Evolutionary conservation across 2,113 vertebrate genomes (phyloP).

Genomic region (Rattus norvegicus): DNA sequence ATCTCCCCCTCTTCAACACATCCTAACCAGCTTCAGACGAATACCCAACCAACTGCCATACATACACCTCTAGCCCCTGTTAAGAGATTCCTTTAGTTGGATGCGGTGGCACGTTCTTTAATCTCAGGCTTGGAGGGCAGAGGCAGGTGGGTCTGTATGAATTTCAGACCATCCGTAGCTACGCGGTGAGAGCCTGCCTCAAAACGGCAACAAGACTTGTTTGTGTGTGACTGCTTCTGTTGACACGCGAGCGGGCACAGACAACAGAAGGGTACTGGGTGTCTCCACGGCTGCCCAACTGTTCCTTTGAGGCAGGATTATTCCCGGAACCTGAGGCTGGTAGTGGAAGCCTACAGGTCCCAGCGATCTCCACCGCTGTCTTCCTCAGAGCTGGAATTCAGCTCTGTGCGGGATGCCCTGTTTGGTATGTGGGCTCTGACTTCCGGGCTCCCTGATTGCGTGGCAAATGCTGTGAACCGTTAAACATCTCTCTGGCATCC

Average conservation of each 20-base stretch:
- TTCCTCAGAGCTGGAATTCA: background rate
- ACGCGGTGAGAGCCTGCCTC: background rate
- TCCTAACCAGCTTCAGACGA: background rate
- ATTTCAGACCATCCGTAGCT: background rate
- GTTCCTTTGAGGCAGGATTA: background rate
- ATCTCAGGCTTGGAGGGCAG: background rate
- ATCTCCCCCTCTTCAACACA: background rate
- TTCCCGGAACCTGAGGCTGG: background rate
- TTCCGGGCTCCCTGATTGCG: background rate
- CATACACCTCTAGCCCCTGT: no score
- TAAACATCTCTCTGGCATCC: background rate
- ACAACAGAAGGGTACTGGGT: background rate
- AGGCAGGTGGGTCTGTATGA: background rate
- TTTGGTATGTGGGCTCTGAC: background rate
- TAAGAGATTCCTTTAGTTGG: no score
- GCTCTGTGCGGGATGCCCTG: background rate
- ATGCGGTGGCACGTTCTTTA: background rate
- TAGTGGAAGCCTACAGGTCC: background rate
- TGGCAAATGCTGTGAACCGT: fast-evolving
- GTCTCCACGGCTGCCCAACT: background rate
- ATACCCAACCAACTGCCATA: background rate
- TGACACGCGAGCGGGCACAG: background rate
- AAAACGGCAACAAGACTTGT: background rate
- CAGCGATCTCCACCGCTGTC: background rate
- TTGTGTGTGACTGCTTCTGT: background rate